phyloP scores from a whole-genome alignment of 1,140 invertebrate genomes.

The Eciton burchellii region DNA sequence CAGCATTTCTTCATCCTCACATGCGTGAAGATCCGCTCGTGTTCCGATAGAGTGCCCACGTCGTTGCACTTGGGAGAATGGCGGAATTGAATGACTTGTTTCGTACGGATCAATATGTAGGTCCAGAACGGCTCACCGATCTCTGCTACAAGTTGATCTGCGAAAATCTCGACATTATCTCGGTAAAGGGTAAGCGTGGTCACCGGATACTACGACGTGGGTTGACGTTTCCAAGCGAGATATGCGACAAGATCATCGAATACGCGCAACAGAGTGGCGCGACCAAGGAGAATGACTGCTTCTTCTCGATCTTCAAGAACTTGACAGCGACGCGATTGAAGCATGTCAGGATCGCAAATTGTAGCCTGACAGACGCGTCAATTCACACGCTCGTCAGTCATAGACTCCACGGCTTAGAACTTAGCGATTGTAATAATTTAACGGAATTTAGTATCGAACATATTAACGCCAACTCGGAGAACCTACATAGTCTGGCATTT shows the following conservation, averaged over 20 bases:
- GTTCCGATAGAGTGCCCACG: slow-evolving; percentile 39
- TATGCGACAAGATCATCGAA: slow-evolving; percentile 90
- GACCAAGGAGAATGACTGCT: slow-evolving; percentile 87
- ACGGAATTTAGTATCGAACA: slow-evolving; percentile 87
- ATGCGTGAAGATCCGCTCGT: slow-evolving; percentile 43
- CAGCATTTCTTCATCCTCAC: slow-evolving; percentile 29
- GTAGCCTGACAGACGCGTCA: slow-evolving; percentile 90
- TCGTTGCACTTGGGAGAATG: slow-evolving; percentile 70
- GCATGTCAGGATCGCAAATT: slow-evolving; percentile 89
- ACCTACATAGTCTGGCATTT: slow-evolving; percentile 82
- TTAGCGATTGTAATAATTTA: slow-evolving; percentile 90
- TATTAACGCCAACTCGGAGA: slow-evolving; percentile 86
- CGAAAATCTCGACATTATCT: slow-evolving; percentile 88
- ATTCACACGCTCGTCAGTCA: slow-evolving; percentile 90
- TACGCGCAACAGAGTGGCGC: slow-evolving; percentile 87
- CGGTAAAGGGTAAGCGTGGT: slow-evolving; percentile 79
- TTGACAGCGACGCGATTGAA: slow-evolving; percentile 88
- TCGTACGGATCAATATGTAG: slow-evolving; percentile 77
- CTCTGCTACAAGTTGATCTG: slow-evolving; percentile 89
- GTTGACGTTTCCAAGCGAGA: slow-evolving; percentile 89
- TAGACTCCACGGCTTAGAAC: slow-evolving; percentile 90
- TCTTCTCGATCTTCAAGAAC: slow-evolving; percentile 91
- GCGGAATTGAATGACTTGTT: slow-evolving; percentile 79
- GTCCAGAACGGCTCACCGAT: slow-evolving; percentile 86
- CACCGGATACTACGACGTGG: slow-evolving; percentile 84